A percentile compares a stretch with the other conserved stretches of the same genome.
Conservation (phyloP, 2,888 invertebrate species). For the Seira ritae region DNA sequence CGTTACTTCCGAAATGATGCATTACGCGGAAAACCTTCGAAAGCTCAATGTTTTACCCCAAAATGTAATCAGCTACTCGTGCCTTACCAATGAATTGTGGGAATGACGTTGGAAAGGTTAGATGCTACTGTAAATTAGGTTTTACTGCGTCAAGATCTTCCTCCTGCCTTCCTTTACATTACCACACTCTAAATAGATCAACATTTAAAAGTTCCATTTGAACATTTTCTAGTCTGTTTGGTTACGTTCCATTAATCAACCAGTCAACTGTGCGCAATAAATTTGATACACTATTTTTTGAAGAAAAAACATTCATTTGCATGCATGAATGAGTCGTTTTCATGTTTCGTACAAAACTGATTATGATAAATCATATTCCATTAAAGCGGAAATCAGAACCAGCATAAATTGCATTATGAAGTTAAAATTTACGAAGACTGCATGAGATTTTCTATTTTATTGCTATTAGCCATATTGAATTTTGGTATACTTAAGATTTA, state of each 20-base stretch:
- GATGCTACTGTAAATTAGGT: not conserved
- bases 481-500: constrained; percentile 53
- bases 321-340: too few relatives aligned
- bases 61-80: constrained; percentile 76
- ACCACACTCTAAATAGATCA: not conserved
- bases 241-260: constrained; percentile 35
- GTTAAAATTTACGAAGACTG: constrained; percentile 38
- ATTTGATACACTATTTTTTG: not conserved
- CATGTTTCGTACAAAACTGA: too few relatives aligned
- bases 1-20: constrained; percentile 93
- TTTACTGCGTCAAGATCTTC: constrained; percentile 15
- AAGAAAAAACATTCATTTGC: too few relatives aligned
- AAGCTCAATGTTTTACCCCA: constrained; percentile 86
- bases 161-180: not conserved
- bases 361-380: too few relatives aligned
- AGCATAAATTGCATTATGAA: too few relatives aligned
- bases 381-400: too few relatives aligned
- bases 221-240: constrained; percentile 39
- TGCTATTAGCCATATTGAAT: constrained; percentile 44
- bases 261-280: constrained; percentile 5
- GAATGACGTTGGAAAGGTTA: constrained; percentile 43
- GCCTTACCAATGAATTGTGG: constrained; percentile 73
- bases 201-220: not conserved
- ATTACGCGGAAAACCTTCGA: constrained; percentile 91
- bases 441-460: constrained; percentile 45